Conservation (phyloP, 2,113 vertebrate genomes). For the Cygnus buccinator region DNA sequence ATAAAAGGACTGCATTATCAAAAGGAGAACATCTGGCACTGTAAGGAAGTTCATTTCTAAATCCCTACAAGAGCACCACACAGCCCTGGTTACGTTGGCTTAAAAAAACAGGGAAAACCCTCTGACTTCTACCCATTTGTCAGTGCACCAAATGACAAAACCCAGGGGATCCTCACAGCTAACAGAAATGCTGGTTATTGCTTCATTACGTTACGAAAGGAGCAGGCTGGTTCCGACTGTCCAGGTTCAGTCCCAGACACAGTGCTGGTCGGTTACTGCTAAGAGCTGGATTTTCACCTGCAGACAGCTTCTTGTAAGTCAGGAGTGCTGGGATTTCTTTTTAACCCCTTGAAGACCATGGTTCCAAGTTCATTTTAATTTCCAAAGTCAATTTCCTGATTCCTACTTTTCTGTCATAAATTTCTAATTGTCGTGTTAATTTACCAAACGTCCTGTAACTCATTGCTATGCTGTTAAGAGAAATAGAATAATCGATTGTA, state of each 20-base stretch:
- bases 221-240: not conserved
- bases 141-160: not conserved
- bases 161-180: not conserved
- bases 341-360: not conserved
- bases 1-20: not conserved
- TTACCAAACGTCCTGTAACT: not conserved
- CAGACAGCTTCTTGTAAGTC: not conserved
- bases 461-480: not conserved
- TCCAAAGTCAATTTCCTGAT: not conserved
- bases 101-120: not conserved
- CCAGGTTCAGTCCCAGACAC: not conserved
- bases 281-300: not conserved
- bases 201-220: too few species aligned
- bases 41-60: not conserved
- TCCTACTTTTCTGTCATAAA: not conserved
- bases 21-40: not conserved
- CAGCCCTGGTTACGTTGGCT: not conserved
- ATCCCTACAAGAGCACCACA: too few species aligned
- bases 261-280: too few species aligned
- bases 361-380: not conserved
- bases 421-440: not conserved
- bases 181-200: not conserved
- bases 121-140: not conserved
- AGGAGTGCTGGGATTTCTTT: not conserved
- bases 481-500: not conserved